Base-by-base conservation (phyloP, 2,888 invertebrate species). In the Muscina levida region DNA sequence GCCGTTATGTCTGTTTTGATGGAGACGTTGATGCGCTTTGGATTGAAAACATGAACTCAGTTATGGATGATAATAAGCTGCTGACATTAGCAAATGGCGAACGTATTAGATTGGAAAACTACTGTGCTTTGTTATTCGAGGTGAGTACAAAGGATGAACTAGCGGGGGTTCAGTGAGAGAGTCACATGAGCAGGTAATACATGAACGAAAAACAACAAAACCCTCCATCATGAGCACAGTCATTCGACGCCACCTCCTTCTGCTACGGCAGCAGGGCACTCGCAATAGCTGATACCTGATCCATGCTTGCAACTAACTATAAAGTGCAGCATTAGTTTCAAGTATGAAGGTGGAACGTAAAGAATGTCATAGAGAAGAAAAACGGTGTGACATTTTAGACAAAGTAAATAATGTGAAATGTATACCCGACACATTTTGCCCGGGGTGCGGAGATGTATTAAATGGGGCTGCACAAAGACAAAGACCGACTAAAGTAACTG, bases 41-140 rank as follows among this genome's bases (percentile, higher is more conserved):
- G 97, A 97, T 98, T 83, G 98, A 98, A 91, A 98, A 97, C 91
- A 97, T 98, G 97, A 98, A 97, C 91, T 97, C 97, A 0, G 97
- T 98, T 1, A 97, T 98, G 97, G 98, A 98, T 87, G 97, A 98
- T 90, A 98, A 97, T 88, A 95, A 95, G 87, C 91, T 97, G 51
- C 91, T 98, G 72, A 98, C 97, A 0, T 91, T 98, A 77, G 97
- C 97, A 3, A 98, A 97, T 89, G 97, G 97, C 73, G 96, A 98
- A 91, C 92, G 97, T 81, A 96, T 97, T 82, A 93, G 96, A 79
- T 91, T 97, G 76, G 95, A 95, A 86, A 93, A 94, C 78, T 94
- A 96, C 89, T 96, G 96, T 89, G 94, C 95, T 31, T 90, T 98
- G 78, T 91, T 98, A 59, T 97, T 97, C 91, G 97, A 98, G 92